These are phyloP conservation scores for Melolontha melolontha DNA, from an alignment of 2,888 invertebrate genomes.

Conservation along the genomic window DNA sequence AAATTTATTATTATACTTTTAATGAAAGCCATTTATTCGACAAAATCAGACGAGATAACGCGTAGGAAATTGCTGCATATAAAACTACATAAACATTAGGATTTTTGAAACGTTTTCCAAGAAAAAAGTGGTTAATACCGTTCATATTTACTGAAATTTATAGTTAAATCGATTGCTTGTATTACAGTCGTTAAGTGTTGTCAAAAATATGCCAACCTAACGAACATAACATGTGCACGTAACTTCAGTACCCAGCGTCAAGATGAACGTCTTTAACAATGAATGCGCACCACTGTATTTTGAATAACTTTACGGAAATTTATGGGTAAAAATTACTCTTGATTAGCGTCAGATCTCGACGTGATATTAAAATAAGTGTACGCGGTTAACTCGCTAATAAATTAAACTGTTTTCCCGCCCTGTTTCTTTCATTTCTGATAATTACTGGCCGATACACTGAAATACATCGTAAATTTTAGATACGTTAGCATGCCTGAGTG, in stretches of 20 bases:
- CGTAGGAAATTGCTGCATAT: no score
- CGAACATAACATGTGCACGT: neutral
- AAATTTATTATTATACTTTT: no score
- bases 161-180: conserved; percentile 2
- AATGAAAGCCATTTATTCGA: no score
- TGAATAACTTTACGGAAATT: conserved; percentile 17
- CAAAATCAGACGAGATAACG: no score
- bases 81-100: no score
- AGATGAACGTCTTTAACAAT: neutral
- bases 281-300: neutral
- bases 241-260: neutral
- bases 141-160: neutral
- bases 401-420: conserved; percentile 2
- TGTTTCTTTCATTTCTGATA: conserved; percentile 1
- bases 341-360: conserved; percentile 10
- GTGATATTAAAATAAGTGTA: conserved; percentile 2
- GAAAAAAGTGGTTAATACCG: neutral
- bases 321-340: conserved; percentile 19
- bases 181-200: conserved; percentile 6
- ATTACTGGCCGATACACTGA: conserved; percentile 8
- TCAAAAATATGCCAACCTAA: conserved; percentile 14
- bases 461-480: conserved; percentile 14
- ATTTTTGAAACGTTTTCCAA: no score
- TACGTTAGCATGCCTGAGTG: no score
- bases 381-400: conserved; percentile 8